Evolutionary conservation across 2,113 vertebrate species (phyloP), one percentile per base, ranked within the genome.

Genomic region (Morphnarchus princeps): DNA sequence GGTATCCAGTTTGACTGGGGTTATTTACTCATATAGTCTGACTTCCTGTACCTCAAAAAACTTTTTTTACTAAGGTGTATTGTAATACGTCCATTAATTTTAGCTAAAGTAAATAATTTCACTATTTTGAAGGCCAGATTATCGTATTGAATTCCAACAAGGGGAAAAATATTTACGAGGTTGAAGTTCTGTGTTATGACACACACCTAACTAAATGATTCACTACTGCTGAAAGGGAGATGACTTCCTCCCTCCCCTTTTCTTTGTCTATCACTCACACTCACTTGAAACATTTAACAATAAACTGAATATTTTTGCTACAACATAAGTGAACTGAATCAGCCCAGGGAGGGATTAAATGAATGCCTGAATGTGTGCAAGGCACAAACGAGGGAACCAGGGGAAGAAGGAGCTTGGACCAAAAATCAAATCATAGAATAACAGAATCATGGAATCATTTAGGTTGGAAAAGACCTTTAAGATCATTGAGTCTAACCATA

Each of bases 401-500:
- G 1, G 31, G 9, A 87, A 72, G 42, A 43, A 72, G 8, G 1
- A 67, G 0, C 7, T 31, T 84, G 10, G 9, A 54, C 3, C 8
- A 87, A 72, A 83, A 71, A 11, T 20, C 31, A 47, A 72, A 67
- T 21, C 4, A 21, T 16, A 16, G 1, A 62, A n/a, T 52, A 32
- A 34, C 6, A 36, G 8, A 82, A 61, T 4, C 4, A 15, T 12
- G 11, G 11, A 40, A 38, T 28, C 1, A 14, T 62, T 87, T 81
- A 25, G 3, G 8, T 16, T 73, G 28, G 32, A 85, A 54, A 88
- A 54, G 42, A 67, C 5, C 6, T 62, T 66, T 67, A n/a, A 45
- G 5, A 19, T 66, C 7, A 47, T 54, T 0, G 0, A 61, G 6
- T 38, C 20, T 7, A 50, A 21, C 28, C 1, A 0, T 38, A 66